phyloP scores from a whole-genome alignment of 2,888 invertebrate species.

The Colostygia pectinataria region DNA sequence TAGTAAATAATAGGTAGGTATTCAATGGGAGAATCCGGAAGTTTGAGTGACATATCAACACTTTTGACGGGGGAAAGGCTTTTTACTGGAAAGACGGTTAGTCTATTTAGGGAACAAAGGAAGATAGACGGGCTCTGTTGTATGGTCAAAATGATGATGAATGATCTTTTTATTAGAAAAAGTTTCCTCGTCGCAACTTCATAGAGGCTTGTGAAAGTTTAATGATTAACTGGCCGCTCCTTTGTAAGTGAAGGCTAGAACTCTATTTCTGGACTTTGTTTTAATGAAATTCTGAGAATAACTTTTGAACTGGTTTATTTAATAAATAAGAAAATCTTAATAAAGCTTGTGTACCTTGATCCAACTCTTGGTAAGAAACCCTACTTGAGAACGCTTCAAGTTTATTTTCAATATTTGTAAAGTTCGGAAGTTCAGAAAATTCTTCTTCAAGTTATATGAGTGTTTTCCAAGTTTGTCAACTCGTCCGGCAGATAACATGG shows the following conservation, averaged over 20 bases:
- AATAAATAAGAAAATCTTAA: too few species aligned
- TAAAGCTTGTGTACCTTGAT: too few species aligned
- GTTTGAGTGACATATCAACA: too few species aligned
- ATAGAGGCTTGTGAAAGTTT: conserved; percentile 16
- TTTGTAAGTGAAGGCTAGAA: conserved; percentile 19
- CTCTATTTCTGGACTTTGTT: conserved; percentile 6
- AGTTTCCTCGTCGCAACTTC: conserved; percentile 16
- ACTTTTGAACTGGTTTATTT: background rate
- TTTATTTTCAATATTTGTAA: conserved; percentile 20
- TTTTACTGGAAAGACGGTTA: background rate
- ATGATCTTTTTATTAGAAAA: conserved; percentile 19
- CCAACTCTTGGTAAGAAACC: too few species aligned
- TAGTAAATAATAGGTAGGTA: too few species aligned
- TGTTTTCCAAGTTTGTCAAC: conserved; percentile 8
- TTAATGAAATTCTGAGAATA: background rate
- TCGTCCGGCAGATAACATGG: background rate
- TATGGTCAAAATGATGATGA: conserved; percentile 29
- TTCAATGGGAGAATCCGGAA: too few species aligned
- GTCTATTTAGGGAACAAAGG: conserved; percentile 15
- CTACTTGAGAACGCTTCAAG: conserved; percentile 10
- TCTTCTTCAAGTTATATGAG: conserved; percentile 21
- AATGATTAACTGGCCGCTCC: conserved; percentile 25
- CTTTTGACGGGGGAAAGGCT: too few species aligned
- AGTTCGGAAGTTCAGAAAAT: conserved; percentile 16
- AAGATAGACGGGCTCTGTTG: conserved; percentile 13